These are phyloP conservation scores for Clinocottus analis DNA, from an alignment of 2,113 vertebrate genomes.

Conservation along the genomic window DNA sequence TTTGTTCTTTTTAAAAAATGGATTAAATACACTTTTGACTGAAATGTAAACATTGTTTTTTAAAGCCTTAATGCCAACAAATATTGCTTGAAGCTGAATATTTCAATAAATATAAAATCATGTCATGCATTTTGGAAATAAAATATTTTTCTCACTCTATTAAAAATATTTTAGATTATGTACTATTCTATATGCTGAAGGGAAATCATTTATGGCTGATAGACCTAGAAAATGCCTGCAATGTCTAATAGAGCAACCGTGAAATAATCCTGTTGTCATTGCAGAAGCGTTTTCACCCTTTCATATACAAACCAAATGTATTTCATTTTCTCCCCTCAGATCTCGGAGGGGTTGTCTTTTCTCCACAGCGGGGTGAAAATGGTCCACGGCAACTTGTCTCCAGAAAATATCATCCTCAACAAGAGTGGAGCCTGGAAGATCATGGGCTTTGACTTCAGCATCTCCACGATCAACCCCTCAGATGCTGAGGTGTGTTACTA, in stretches of 20 bases:
- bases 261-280: neutral
- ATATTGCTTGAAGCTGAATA: no score
- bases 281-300: neutral
- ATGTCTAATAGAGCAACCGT: neutral
- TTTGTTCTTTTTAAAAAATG: no score
- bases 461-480: slow-evolving; percentile 92
- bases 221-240: neutral
- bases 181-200: no score
- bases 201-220: neutral
- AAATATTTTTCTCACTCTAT: no score
- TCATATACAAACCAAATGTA: neutral
- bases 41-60: no score
- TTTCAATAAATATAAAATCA: no score
- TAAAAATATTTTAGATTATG: no score
- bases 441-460: slow-evolving; percentile 98
- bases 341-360: slow-evolving; percentile 97
- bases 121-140: no score
- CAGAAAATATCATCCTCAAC: slow-evolving; percentile 97
- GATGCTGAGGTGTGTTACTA: slow-evolving; percentile 88
- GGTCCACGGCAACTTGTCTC: slow-evolving; percentile 96
- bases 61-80: no score
- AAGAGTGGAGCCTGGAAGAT: slow-evolving; percentile 99
- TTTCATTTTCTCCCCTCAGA: slow-evolving; percentile 79
- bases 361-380: slow-evolving; percentile 98
- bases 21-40: no score